Evolutionary conservation across 2,888 invertebrate species (phyloP).

Genomic region (Parnassius orleans): DNA sequence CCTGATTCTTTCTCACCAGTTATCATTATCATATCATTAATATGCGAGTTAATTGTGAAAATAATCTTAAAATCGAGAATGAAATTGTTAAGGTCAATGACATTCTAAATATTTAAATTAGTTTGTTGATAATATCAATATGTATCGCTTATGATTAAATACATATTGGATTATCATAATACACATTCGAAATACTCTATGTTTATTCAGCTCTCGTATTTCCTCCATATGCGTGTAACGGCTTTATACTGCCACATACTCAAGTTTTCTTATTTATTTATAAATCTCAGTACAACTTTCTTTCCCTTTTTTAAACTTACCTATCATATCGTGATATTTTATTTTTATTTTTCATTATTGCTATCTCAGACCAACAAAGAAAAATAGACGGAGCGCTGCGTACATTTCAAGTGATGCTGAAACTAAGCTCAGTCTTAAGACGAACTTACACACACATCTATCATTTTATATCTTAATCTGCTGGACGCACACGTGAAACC

Average conservation of each 20-base stretch:
- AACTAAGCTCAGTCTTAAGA: too few species aligned
- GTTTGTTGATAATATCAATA: constrained; percentile 6
- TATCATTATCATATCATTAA: too few species aligned
- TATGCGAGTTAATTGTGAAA: too few species aligned
- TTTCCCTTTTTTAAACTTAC: too few species aligned
- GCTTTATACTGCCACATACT: not conserved
- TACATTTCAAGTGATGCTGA: too few species aligned
- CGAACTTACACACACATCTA: too few species aligned
- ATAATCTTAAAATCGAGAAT: not conserved
- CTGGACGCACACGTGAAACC: too few species aligned
- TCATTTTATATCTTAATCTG: too few species aligned
- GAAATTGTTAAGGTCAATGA: constrained; percentile 11
- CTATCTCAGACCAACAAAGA: too few species aligned
- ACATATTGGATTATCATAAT: constrained; percentile 3
- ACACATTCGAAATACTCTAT: constrained; percentile 1
- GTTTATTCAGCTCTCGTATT: constrained; percentile 13
- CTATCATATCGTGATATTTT: too few species aligned
- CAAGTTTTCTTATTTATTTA: not conserved
- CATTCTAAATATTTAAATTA: constrained; percentile 7
- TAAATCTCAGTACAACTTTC: not conserved
- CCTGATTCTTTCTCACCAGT: not conserved
- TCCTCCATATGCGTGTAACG: not conserved
- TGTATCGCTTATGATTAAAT: constrained; percentile 5
- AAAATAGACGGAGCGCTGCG: too few species aligned
- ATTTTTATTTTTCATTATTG: too few species aligned